Evolutionary conservation across 2,888 invertebrate species (phyloP).

Genomic region (Lepidocyrtoides sp.): DNA sequence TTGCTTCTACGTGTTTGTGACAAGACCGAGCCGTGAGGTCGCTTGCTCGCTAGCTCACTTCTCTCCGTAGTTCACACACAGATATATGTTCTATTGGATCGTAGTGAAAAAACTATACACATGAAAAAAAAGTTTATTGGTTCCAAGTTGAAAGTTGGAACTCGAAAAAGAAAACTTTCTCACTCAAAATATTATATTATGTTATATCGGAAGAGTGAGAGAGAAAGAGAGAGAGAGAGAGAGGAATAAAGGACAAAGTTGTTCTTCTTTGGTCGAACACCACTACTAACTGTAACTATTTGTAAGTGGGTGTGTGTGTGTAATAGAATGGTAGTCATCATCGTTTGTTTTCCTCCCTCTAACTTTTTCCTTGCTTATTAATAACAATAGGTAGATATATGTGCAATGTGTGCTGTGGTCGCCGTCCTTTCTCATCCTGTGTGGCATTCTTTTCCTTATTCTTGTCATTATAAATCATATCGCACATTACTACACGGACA

Average conservation of each 20-base stretch:
- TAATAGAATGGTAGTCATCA: neutral
- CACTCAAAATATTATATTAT: constrained; percentile 52
- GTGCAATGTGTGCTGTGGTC: constrained; percentile 6
- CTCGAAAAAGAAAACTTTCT: constrained; percentile 38
- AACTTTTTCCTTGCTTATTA: constrained; percentile 48
- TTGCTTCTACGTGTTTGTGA: constrained; percentile 16
- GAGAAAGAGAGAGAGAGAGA: neutral
- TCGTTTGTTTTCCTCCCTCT: constrained; percentile 44
- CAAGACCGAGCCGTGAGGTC: constrained; percentile 30
- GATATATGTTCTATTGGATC: neutral
- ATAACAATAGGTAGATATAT: too few relatives aligned
- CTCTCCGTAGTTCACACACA: neutral
- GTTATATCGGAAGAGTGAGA: neutral
- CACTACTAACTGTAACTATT: neutral
- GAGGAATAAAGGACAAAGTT: too few relatives aligned
- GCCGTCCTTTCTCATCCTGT: constrained; percentile 50
- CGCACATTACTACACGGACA: constrained; percentile 12
- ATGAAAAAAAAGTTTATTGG: constrained; percentile 14
- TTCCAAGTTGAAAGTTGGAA: constrained; percentile 15
- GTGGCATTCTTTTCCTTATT: constrained; percentile 63
- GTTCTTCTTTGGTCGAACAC: constrained; percentile 2
- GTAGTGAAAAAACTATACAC: constrained; percentile 18
- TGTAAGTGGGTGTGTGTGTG: constrained; percentile 3
- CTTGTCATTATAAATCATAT: constrained; percentile 76
- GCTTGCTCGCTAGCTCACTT: constrained; percentile 37